Conservation (phyloP, 2,797 vertebrate genomes). For the Coregonus suidteri region DNA sequence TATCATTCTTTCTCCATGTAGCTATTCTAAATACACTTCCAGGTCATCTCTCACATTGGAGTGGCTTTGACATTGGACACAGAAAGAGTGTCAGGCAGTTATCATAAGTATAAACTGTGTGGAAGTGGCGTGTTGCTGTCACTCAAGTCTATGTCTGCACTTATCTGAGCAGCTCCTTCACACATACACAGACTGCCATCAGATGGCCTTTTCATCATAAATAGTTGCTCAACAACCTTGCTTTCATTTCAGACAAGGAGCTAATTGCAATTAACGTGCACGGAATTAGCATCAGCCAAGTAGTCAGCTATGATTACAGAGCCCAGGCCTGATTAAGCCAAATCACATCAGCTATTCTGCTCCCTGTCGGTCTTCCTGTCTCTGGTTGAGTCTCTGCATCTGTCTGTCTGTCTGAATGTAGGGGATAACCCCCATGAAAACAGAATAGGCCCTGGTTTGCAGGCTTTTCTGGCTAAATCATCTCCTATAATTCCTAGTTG, state of each 20-base stretch:
- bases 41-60: background rate
- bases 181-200: conserved; percentile 5
- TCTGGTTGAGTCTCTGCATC: conserved; percentile 12
- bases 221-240: conserved; percentile 40
- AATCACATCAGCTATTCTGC: conserved; percentile 44
- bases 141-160: background rate
- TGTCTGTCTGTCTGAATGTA: conserved; percentile 7
- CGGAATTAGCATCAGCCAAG: conserved; percentile 48
- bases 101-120: background rate
- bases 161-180: background rate
- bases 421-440: background rate
- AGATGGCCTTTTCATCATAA: conserved; percentile 20
- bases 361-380: conserved; percentile 18
- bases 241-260: conserved; percentile 61
- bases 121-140: background rate
- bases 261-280: conserved; percentile 72
- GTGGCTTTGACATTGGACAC: background rate
- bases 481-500: no score
- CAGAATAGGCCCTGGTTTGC: background rate
- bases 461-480: no score
- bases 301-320: conserved; percentile 71
- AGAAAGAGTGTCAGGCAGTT: background rate
- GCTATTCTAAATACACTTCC: background rate
- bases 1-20: background rate
- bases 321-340: conserved; percentile 54